phyloP scores from a whole-genome alignment of 2,113 vertebrate genomes.

The Lonchura striata region DNA sequence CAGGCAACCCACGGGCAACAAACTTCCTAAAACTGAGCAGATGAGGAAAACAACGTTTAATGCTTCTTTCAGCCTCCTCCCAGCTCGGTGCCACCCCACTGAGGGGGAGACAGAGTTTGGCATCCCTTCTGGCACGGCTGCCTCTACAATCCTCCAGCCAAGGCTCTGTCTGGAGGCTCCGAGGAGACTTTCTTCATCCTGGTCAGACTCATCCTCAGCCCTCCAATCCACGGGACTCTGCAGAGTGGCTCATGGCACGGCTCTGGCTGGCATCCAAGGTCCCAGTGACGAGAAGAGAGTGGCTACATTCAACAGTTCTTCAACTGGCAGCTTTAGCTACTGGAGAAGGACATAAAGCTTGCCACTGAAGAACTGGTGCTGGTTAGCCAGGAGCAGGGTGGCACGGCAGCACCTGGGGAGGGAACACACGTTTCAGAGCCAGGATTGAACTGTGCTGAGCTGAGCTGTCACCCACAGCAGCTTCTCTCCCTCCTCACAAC shows the following conservation, averaged over 20 bases:
- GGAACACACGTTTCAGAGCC: slow-evolving; percentile 14
- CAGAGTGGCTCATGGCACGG: background rate
- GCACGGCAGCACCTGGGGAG: slow-evolving; percentile 5
- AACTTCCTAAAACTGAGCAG: background rate
- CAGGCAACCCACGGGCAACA: background rate
- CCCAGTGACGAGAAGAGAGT: slow-evolving; percentile 68
- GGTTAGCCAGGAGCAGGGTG: slow-evolving; percentile 83
- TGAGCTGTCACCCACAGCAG: background rate
- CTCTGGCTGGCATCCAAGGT: background rate
- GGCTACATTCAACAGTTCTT: slow-evolving; percentile 99
- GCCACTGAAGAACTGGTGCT: slow-evolving; percentile 99
- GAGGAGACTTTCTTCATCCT: background rate
- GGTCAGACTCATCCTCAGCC: background rate
- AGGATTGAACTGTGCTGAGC: rapidly evolving
- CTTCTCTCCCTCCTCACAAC: background rate
- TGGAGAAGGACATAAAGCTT: slow-evolving; percentile 98
- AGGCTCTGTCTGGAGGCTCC: background rate
- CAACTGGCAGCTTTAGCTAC: slow-evolving; percentile 99
- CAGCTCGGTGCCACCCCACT: background rate
- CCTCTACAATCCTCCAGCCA: background rate
- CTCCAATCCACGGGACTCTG: background rate
- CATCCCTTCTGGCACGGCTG: background rate
- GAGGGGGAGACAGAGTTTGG: background rate
- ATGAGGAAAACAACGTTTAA: slow-evolving; percentile 30
- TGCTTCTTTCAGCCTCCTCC: background rate